Conservation (phyloP, 2,797 vertebrate genomes). For the Sebastes taczanowskii region DNA sequence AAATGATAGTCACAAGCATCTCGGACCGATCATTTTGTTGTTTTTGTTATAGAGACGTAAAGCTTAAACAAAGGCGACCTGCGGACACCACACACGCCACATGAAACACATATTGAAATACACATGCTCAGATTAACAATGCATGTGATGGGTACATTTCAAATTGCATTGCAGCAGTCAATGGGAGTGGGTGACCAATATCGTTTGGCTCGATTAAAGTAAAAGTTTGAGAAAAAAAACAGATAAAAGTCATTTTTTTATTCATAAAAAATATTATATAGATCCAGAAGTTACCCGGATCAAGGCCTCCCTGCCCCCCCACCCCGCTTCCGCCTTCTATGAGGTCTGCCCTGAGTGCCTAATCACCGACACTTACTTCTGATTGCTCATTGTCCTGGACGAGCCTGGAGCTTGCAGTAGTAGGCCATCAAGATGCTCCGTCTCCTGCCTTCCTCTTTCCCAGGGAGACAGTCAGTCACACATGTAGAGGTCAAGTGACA, state of each 20-base stretch:
- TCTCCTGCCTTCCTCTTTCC: slow-evolving; percentile 31
- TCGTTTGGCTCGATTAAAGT: neutral
- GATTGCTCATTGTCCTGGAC: slow-evolving; percentile 74
- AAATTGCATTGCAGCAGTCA: neutral
- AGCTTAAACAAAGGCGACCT: neutral
- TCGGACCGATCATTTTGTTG: neutral
- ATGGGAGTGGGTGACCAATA: neutral
- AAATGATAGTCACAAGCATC: neutral
- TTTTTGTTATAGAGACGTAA: neutral
- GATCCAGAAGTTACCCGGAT: neutral
- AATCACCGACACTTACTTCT: slow-evolving; percentile 69
- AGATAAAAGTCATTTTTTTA: neutral
- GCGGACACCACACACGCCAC: neutral
- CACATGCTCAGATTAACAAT: neutral
- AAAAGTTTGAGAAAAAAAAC: neutral
- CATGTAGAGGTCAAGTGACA: slow-evolving; percentile 70
- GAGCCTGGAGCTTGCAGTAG: slow-evolving; percentile 46
- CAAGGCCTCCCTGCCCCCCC: neutral
- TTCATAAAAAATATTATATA: neutral
- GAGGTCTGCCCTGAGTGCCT: slow-evolving; percentile 53
- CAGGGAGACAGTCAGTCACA: slow-evolving; percentile 21
- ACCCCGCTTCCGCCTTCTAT: neutral
- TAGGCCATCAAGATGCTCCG: slow-evolving; percentile 59
- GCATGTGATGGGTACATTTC: neutral
- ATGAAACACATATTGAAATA: neutral